Evolutionary conservation across 2,888 invertebrate species (phyloP), one percentile per base, ranked within the genome.

Genomic region (Drosophila histrio): DNA sequence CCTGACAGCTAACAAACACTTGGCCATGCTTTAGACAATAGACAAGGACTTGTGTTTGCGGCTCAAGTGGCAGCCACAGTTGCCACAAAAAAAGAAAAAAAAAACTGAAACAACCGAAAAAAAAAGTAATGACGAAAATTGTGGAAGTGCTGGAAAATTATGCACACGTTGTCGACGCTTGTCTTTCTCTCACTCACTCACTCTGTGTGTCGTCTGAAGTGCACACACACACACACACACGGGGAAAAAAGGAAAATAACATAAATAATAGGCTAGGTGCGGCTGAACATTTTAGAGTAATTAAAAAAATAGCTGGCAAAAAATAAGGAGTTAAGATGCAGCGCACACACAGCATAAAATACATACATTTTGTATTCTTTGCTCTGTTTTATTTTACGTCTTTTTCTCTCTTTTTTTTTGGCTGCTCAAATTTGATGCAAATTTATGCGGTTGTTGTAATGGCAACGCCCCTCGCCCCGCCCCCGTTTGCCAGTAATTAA

Each of bases 1-100:
- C 21, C 30, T n/a, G 26, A 69, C 72, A 77, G 81, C 79, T 75
- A 79, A 82, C 86, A 84, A 83, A 86, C 83, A 87, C 87, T 87
- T 87, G 85, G 78, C 79, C 85, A 85, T 87, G 84, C 82, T 87
- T 77, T 81, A 85, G 82, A 85, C 87, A 87, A 87, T 85, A 79
- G 84, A 78, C 78, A 82, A 87, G 84, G 78, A 85, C 87, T 85
- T 66, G 82, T 82, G 85, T 82, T 79, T 82, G 80, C 79, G 78
- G 82, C 87, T 87, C 84, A 85, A 85, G 84, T 85, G 84, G 85
- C 82, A 87, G 74, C 84, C 77, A 46, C 75, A 72, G 39, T 17
- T 9, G 30, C 34, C 36, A 21, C 44, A 72, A 58, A 66, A 71
- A 59, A 41, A 36, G 46, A 4, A 36, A 49, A 50, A 65, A 17